Evolutionary conservation across 2,797 vertebrate genomes (phyloP).

Genomic region (Aeoliscus strigatus): DNA sequence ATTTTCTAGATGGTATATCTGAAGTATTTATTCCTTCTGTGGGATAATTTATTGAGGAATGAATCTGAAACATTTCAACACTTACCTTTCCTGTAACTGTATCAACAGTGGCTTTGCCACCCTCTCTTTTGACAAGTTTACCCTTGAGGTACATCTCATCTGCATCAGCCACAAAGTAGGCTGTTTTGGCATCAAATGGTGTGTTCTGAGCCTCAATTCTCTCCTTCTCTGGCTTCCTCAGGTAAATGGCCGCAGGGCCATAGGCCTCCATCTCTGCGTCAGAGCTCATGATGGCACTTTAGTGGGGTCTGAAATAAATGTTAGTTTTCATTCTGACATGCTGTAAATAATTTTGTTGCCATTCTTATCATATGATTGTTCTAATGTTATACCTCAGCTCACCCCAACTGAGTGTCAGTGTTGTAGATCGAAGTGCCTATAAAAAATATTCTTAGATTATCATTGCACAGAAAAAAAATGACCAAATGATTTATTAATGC

Average conservation of each 20-base stretch:
- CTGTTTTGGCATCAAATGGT: too few species aligned
- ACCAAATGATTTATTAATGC: too few species aligned
- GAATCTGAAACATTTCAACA: constrained; percentile 10
- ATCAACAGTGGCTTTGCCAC: constrained; percentile 82
- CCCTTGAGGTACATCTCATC: constrained; percentile 84
- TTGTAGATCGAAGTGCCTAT: constrained; percentile 29
- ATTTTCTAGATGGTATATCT: neutral
- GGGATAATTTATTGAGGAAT: neutral
- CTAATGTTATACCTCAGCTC: constrained; percentile 26
- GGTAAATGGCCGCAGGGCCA: constrained; percentile 78
- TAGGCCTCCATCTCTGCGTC: constrained; percentile 82
- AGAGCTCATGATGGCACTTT: constrained; percentile 75
- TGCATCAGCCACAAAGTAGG: constrained; percentile 74
- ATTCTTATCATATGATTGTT: neutral
- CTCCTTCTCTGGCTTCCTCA: constrained; percentile 85
- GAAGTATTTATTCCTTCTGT: neutral
- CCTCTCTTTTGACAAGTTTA: constrained; percentile 71
- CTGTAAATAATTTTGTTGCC: neutral
- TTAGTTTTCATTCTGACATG: constrained; percentile 2
- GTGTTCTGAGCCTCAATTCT: constrained; percentile 81
- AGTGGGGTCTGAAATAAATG: constrained; percentile 8
- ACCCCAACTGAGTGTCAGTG: constrained; percentile 17
- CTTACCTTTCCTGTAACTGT: constrained; percentile 71
- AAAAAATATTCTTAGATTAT: constrained; percentile 21
- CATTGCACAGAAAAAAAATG: neutral